These are phyloP conservation scores for Nemotelus pantherinus DNA, from an alignment of 2,888 invertebrate species.

Conservation along the genomic window DNA sequence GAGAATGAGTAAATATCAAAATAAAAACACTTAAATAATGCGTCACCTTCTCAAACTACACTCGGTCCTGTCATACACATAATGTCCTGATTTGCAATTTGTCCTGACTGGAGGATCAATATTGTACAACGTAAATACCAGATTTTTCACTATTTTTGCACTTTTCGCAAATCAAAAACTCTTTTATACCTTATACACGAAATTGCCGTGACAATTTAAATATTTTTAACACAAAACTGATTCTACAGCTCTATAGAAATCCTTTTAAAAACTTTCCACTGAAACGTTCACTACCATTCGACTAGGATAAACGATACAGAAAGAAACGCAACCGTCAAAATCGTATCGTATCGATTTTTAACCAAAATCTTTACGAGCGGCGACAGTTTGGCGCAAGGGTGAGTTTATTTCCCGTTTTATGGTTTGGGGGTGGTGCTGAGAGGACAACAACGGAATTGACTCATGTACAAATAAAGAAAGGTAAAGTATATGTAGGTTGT, in stretches of 20 bases:
- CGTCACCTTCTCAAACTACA: constrained; percentile 17
- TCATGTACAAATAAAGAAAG: constrained; percentile 11
- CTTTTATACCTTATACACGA: no score
- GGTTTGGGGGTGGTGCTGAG: constrained; percentile 13
- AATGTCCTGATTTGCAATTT: constrained; percentile 45
- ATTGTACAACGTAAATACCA: neutral
- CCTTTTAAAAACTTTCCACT: no score
- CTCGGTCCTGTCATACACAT: neutral
- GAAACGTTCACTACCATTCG: no score
- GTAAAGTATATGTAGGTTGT: no score
- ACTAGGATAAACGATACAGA: constrained; percentile 28
- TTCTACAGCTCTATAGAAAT: no score
- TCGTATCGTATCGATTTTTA: constrained; percentile 37
- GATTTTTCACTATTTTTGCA: neutral
- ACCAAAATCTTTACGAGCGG: constrained; percentile 5
- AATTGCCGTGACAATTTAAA: no score
- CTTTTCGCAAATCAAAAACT: no score
- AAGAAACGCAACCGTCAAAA: constrained; percentile 20
- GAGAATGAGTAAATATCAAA: neutral
- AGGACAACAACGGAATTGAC: neutral
- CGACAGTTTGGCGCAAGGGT: constrained; percentile 35
- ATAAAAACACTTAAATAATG: neutral
- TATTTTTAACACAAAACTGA: no score
- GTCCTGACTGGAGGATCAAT: constrained; percentile 44
- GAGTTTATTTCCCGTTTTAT: neutral